phyloP scores from a whole-genome alignment of 2,888 invertebrate species.

The Rotaria magnacalcarata region DNA sequence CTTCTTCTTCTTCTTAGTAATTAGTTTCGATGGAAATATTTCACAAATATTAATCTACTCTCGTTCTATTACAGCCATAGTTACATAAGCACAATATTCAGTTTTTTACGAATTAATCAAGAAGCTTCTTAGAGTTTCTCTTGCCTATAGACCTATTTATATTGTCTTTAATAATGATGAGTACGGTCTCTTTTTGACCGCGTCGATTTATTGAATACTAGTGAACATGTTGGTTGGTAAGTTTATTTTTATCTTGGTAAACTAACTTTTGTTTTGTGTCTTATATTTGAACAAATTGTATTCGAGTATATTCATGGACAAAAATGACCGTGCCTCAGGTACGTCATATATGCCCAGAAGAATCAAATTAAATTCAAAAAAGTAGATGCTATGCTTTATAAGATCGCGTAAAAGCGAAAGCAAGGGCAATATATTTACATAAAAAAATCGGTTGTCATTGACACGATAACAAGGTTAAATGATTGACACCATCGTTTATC shows the following conservation, averaged over 20 bases:
- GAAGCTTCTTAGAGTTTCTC: not conserved
- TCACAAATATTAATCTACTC: too few species aligned
- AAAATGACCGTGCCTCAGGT: not conserved
- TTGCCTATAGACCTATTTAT: not conserved
- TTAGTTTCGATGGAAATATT: not conserved
- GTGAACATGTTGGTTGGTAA: too few species aligned
- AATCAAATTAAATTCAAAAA: not conserved
- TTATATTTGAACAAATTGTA: too few species aligned
- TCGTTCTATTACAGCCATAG: not conserved
- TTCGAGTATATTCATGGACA: not conserved
- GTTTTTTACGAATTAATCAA: not conserved
- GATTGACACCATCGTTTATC: not conserved
- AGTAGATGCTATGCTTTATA: not conserved
- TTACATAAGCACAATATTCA: not conserved
- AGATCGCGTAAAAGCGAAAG: not conserved
- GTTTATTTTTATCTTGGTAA: too few species aligned
- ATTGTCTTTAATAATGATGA: not conserved
- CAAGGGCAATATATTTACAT: too few species aligned
- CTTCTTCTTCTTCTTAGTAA: not conserved
- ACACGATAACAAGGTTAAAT: not conserved
- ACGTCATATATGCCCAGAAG: not conserved
- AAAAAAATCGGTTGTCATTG: not conserved
- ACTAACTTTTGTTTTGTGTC: not conserved
- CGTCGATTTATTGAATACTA: too few species aligned
- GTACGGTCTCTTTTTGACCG: not conserved